Conservation (phyloP, 2,888 invertebrate species). For the Papilio elwesi region DNA sequence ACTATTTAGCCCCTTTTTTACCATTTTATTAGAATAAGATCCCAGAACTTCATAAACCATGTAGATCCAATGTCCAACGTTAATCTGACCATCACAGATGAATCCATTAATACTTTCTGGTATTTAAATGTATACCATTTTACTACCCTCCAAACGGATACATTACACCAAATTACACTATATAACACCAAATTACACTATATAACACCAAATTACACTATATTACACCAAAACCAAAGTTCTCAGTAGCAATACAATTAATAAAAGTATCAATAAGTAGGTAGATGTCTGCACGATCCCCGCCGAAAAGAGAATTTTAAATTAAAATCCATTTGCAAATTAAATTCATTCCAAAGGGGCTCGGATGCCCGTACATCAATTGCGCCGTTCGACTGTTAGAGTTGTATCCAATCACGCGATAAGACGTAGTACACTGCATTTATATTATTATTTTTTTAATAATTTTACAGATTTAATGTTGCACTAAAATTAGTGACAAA, state of each 20-base stretch:
- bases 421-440: background rate
- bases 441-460: background rate
- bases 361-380: constrained; percentile 39
- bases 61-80: no score
- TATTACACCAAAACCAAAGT: background rate
- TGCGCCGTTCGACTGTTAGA: constrained; percentile 7
- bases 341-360: constrained; percentile 52
- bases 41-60: no score
- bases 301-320: constrained; percentile 64
- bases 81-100: no score
- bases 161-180: no score
- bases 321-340: constrained; percentile 77
- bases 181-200: no score
- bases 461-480: no score
- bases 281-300: constrained; percentile 42
- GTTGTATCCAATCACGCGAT: constrained; percentile 37
- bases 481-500: background rate
- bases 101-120: no score
- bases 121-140: no score
- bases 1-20: no score
- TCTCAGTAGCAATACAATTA: background rate
- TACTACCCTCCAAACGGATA: no score
- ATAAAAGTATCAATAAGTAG: background rate
- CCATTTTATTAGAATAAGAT: no score
- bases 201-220: no score